Base-by-base conservation (phyloP, 2,888 invertebrate genomes). In the Lottia gigantea region DNA sequence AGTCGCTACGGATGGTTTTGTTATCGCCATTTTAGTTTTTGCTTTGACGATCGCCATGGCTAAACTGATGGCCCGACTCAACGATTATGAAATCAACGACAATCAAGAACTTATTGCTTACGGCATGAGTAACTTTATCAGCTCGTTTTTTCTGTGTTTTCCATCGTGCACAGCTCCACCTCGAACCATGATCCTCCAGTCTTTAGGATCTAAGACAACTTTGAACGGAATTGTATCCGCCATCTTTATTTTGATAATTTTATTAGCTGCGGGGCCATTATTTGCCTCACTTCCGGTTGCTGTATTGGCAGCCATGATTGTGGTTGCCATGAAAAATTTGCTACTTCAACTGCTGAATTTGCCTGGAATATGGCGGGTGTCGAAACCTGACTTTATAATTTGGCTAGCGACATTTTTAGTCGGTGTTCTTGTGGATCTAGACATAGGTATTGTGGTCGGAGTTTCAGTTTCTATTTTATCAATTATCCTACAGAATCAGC, bases 281-380 rank as follows among this genome's bases (percentile, higher is more conserved):
- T 85, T 87, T 68, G 71, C 73, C 8, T 76, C 83, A 1, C 78
- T 87, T 11, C 86, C 87, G 0, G 76, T 82, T 46, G 71, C 80
- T 72, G 84, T 89, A 46, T 81, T 90, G 4, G 88, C 89, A 12
- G 85, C 87, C 46, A 89, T 90, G 75, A 89, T 90, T 63, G 82
- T 88, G 23, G 88, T 88, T 19, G 86, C 88, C 16, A 81, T 90
- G 77, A 86, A 89, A 70, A 83, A 87, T 47, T 80, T 90, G 19
- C 84, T 90, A 67, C 87, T 92, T 85, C 94, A 95, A 89, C 90
- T 93, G 19, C 78, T 90, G 86, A 92, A 94, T 65, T 89, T 95
- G 0, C 87, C 89, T 23, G 91, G 91, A 76, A 92, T 94, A 77
- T 95, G 94, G 93, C 91, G 90, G 79, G 88, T 94, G 25, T 95